Conservation (phyloP, 2,113 vertebrate species). For the Grammomys surdaster region DNA sequence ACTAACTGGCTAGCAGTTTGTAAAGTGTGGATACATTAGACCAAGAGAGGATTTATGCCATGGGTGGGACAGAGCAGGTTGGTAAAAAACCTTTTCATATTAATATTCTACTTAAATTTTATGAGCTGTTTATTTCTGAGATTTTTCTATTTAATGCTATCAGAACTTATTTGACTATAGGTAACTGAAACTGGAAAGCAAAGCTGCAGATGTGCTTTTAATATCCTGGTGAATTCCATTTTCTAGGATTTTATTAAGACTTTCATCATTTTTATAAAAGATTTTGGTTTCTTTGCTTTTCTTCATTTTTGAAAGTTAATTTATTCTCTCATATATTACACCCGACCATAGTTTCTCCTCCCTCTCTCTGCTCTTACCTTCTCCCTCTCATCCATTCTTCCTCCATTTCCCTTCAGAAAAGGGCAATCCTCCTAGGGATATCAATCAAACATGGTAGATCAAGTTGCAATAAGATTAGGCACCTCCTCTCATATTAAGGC, state of each 20-base stretch:
- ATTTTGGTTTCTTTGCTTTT: slow-evolving; percentile 8
- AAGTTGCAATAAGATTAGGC: background rate
- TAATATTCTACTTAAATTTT: background rate
- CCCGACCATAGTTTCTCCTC: background rate
- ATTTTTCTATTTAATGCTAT: slow-evolving; percentile 7
- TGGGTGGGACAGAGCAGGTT: background rate
- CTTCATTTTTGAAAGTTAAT: background rate
- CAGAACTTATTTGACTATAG: background rate
- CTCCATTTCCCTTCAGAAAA: background rate
- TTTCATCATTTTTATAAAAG: background rate
- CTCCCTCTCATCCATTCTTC: background rate
- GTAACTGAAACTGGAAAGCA: background rate
- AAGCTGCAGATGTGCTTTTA: background rate
- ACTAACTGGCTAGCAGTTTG: background rate
- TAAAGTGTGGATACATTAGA: background rate
- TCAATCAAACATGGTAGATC: background rate
- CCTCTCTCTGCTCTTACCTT: background rate
- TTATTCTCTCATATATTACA: background rate
- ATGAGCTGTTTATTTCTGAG: background rate
- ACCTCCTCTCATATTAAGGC: background rate
- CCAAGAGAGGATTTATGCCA: background rate
- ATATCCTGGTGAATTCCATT: background rate
- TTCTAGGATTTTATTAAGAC: background rate
- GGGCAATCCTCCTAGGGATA: background rate
- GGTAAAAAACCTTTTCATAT: background rate